Evolutionary conservation across 2,888 invertebrate species (phyloP).

Genomic region (Pollenia griseotomentosa): DNA sequence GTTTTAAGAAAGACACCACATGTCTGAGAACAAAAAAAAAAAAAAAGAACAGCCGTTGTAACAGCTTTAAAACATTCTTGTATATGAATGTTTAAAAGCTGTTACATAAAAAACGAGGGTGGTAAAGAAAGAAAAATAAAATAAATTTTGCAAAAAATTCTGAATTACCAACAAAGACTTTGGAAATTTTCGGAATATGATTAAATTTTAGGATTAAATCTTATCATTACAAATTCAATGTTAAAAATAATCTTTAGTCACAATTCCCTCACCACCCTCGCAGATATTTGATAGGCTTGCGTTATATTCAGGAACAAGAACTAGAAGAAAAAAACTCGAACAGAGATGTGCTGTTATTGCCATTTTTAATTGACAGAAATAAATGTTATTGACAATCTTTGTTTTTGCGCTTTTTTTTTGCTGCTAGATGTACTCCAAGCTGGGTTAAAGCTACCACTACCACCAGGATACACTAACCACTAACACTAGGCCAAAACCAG

Average conservation of each 20-base stretch:
- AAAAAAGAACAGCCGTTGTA: constrained; percentile 10
- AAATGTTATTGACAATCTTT: constrained; percentile 76
- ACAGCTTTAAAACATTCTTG: neutral
- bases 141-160: no score
- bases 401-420: constrained; percentile 45
- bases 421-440: neutral
- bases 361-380: constrained; percentile 76
- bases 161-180: no score
- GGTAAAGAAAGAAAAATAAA: neutral
- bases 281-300: constrained; percentile 41
- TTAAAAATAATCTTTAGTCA: neutral
- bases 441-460: constrained; percentile 14
- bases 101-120: constrained; percentile 8
- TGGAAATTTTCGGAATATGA: no score
- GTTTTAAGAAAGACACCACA: constrained; percentile 43
- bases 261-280: constrained; percentile 18
- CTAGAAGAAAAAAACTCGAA: constrained; percentile 18
- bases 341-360: constrained; percentile 68
- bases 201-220: no score
- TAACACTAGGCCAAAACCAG: constrained; percentile 14
- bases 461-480: constrained; percentile 18
- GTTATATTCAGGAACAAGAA: constrained; percentile 53
- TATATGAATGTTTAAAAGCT: neutral
- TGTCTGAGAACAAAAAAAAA: constrained; percentile 2
- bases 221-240: no score